phyloP scores from a whole-genome alignment of 2,797 vertebrate genomes.

The Allobates femoralis region DNA sequence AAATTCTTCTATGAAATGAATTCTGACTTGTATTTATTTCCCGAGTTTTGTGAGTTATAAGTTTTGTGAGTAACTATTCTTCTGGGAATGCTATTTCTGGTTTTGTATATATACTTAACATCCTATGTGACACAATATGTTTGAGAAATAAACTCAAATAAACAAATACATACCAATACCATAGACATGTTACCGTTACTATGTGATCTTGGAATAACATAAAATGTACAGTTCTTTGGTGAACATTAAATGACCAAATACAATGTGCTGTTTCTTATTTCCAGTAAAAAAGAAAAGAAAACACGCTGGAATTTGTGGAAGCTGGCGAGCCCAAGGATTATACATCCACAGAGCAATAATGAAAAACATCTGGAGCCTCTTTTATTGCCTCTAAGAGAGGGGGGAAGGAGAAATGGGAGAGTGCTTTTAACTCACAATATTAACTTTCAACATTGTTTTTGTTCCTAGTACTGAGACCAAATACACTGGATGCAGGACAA shows the following conservation, averaged over 20 bases:
- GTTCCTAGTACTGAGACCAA: conserved; percentile 25
- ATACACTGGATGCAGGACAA: neutral
- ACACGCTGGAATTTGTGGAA: conserved; percentile 51
- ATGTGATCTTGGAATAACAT: neutral
- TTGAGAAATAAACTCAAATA: neutral
- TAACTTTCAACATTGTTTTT: conserved; percentile 39
- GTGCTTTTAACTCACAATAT: conserved; percentile 27
- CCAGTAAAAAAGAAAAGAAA: conserved; percentile 26
- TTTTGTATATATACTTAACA: neutral
- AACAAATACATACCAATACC: neutral
- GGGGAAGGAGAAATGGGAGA: neutral
- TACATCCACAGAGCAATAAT: conserved; percentile 39
- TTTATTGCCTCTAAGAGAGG: conserved; percentile 38
- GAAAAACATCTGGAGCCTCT: conserved; percentile 57
- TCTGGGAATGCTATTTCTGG: neutral
- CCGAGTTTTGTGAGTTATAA: neutral
- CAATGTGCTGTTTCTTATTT: conserved; percentile 27
- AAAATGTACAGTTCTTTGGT: conserved; percentile 3
- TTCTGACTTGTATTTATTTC: neutral
- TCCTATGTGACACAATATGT: neutral
- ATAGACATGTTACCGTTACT: neutral
- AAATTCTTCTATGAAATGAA: neutral
- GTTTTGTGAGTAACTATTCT: neutral
- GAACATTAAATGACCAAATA: conserved; percentile 42
- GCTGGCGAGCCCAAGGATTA: conserved; percentile 39